Evolutionary conservation across 2,797 vertebrate species (phyloP), one percentile per base, ranked within the genome.

Genomic region (Knipowitschia caucasica): DNA sequence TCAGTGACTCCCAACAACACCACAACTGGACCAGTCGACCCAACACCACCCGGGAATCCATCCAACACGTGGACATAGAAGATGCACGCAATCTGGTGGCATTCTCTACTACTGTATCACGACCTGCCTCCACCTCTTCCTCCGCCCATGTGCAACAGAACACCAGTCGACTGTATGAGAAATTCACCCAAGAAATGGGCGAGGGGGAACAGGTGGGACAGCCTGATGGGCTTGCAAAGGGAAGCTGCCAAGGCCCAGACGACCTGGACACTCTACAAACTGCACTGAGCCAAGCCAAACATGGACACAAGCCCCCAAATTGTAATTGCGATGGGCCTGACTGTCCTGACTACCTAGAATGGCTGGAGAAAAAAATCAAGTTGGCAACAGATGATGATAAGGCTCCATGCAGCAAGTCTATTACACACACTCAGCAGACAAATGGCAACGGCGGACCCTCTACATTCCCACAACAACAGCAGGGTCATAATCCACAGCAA

Each of bases 261-360:
- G 94, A 98, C 77, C 83, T 98, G 30, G 90, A 89, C 27, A 93
- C 92, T 27, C 87, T 99, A 62, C 92, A 94, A 70, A 86, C 89
- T 0, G 95, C 95, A 56, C 90, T 98, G 83, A 92, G 83, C 69
- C 90, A 96, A 56, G 95, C 96, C 12, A 93, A 91, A 78, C 93
- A 94, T 14, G 96, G 95, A 14, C 91, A 93, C 75, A 99, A 99
- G 69, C 96, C 97, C 7, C 94, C 95, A 24, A 97, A 93, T 84
- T 99, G 95, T 86, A 92, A 95, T 83, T 99, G 96, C 50, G 95
- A 99, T 3, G 95, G 97, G 66, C 95, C 94, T 0, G 94, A 98
- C 65, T 99, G 96, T 85, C 96, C 95, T 1, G 96, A 99, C 86
- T 98, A 98, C 89, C 92, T 98, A 85, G 94, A 98, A 76, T 99